Conservation (phyloP, 2,113 vertebrate species). For the Mungos mungo region DNA sequence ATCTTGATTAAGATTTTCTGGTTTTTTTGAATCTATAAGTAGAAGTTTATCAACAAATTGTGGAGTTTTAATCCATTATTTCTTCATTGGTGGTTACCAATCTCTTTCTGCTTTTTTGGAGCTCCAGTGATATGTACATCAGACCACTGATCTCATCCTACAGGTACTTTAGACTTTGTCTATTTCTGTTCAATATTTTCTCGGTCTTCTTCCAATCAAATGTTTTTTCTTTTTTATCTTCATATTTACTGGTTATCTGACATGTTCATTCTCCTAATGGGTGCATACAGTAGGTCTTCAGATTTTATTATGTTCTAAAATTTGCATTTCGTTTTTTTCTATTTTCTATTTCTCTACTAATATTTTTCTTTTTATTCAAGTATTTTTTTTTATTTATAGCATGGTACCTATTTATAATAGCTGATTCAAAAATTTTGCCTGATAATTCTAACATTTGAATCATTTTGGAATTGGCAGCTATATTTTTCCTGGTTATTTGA, state of each 20-base stretch:
- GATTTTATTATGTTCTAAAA: not conserved
- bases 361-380: not conserved
- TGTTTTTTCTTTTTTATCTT: not conserved
- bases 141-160: not conserved
- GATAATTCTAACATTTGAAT: not conserved
- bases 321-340: not conserved
- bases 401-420: not conserved
- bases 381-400: not conserved
- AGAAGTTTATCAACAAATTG: not conserved
- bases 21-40: not conserved
- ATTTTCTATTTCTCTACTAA: not conserved
- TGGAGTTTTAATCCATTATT: not conserved
- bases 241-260: not conserved
- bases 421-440: not conserved
- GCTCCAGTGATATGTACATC: not conserved
- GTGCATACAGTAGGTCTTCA: not conserved
- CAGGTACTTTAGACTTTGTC: not conserved
- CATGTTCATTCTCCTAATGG: not conserved
- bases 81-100: not conserved
- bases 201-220: not conserved
- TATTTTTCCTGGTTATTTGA: not conserved
- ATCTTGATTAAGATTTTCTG: not conserved
- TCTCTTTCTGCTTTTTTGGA: not conserved
- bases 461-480: not conserved
- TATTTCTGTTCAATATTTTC: not conserved